phyloP scores from a whole-genome alignment of 2,797 vertebrate genomes.

The Cyprinella venusta region DNA sequence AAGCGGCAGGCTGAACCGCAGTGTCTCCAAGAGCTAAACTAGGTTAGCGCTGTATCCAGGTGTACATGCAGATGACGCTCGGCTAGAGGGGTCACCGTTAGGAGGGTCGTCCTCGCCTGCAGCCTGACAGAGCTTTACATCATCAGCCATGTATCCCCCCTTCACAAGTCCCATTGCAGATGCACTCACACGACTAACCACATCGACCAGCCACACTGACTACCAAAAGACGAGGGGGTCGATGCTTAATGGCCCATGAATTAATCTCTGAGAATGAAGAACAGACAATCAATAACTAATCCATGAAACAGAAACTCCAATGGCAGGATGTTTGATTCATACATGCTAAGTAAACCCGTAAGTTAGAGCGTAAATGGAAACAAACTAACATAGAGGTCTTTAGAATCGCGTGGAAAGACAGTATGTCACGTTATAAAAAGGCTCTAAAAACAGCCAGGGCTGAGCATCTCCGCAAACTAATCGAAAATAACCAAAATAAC shows the following conservation, averaged over 20 bases:
- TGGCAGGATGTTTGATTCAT: background rate
- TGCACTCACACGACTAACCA: background rate
- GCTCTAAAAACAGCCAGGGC: too few species aligned
- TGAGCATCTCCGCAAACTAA: too few species aligned
- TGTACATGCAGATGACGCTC: constrained; percentile 54
- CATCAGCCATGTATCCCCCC: constrained; percentile 40
- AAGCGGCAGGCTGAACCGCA: constrained; percentile 4
- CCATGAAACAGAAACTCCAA: background rate
- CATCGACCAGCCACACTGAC: background rate
- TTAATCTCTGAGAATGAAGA: background rate
- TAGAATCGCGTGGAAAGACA: too few species aligned
- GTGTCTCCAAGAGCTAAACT: constrained; percentile 50
- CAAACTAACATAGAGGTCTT: too few species aligned
- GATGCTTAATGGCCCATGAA: background rate
- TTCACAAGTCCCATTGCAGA: background rate
- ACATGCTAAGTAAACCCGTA: too few species aligned
- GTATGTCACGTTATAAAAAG: too few species aligned
- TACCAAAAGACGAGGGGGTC: background rate
- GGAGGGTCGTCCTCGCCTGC: constrained; percentile 52
- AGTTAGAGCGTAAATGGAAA: too few species aligned
- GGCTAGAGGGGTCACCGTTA: constrained; percentile 59
- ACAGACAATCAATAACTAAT: background rate
- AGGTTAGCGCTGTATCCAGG: constrained; percentile 64
- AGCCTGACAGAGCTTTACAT: constrained; percentile 65
- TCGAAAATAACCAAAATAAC: too few species aligned